Evolutionary conservation across 2,888 invertebrate species (phyloP), one percentile per base, ranked within the genome.

Genomic region (Cosmia trapezina): DNA sequence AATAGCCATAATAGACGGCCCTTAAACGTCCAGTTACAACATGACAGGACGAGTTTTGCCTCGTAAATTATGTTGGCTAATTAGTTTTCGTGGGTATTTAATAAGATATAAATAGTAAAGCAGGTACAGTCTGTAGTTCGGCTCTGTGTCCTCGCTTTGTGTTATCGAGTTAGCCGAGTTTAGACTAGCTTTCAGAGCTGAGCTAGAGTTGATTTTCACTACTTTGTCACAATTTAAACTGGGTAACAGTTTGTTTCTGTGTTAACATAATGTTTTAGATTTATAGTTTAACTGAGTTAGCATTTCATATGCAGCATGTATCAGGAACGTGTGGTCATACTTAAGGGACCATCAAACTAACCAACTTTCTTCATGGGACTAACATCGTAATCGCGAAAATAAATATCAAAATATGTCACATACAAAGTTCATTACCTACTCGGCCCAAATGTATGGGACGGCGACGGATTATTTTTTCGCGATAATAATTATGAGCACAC

Each of bases 51-150:
- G 73, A 67, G 75, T 83, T 83, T 78, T 67, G 72, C 53, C 79
- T 85, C 78, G 79, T 85, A 83, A 86, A 83, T 87, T 87, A 80
- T 81, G 79, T 78, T 80, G 67, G 67, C 68, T 87, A 85, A 87
- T 86, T 85, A 85, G 81, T 87, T 87, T 82, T 78, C 74, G 73
- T 80, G 75, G 66, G 66, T 75, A 80, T 86, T 86, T 84, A 80
- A 86, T 86, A 80, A 69, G 73, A 76, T 83, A 77, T 84, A 84
- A 84, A 79, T 82, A 78, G 75, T 81, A 62, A 61, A 82, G 45
- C 81, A 84, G 64, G 65, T 78, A 67, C 57, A 41, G 56, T 49
- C 70, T 62, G 61, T 71, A 54, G 73, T 63, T 43, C 43, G 19
- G 45, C 53, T 49, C 57, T 68, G 43, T 59, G 71, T 75, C 63